Evolutionary conservation across 2,888 invertebrate species (phyloP), one percentile per base, ranked within the genome.

Genomic region (Temnothorax rugatulus): DNA sequence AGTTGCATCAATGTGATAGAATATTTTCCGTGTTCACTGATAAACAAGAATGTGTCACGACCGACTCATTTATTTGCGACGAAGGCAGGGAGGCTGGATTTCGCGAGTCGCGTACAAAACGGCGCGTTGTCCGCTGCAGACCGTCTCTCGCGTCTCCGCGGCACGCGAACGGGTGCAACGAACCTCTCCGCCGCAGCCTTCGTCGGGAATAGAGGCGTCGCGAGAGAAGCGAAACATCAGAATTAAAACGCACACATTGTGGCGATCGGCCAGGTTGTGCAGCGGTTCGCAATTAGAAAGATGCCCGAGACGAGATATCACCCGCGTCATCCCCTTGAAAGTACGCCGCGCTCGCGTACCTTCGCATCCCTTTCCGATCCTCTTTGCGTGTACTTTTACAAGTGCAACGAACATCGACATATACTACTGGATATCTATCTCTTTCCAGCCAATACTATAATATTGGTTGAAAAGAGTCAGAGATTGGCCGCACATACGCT

Each of bases 151-250:
- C 29, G 41, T 64, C 64, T 15, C 64, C 15, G 34, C 79, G 34
- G 57, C 57, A 66, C 47, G 82, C 18, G 77, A 47, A 59, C 71
- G 79, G 59, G 79, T 79, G 71, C 79, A 79, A 79, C 79, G 71
- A 79, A 79, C 71, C 79, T 79, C 71, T 69, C 38, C 38, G 66
- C 54, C n/a, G 41, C n/a, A 47, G 57, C 34, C 47, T 59, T 79
- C 79, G 41, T 64, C 66, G 54, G n/a, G 29, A 29, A 29, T 44
- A 44, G 41, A 54, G 54, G n/a, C 77, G 41, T n/a, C 34, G 41
- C 44, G 68, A 57, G 29, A 44, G 54, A 66, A 54, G 54, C 38
- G 73, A 63, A 54, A 63, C 41, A 18, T 13, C 38, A 29, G 66
- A 63, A n/a, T 50, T 52, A 34, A 54, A 47, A 47, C 21, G 66